phyloP scores from a whole-genome alignment of 2,113 vertebrate genomes.

The Mus spicilegus region DNA sequence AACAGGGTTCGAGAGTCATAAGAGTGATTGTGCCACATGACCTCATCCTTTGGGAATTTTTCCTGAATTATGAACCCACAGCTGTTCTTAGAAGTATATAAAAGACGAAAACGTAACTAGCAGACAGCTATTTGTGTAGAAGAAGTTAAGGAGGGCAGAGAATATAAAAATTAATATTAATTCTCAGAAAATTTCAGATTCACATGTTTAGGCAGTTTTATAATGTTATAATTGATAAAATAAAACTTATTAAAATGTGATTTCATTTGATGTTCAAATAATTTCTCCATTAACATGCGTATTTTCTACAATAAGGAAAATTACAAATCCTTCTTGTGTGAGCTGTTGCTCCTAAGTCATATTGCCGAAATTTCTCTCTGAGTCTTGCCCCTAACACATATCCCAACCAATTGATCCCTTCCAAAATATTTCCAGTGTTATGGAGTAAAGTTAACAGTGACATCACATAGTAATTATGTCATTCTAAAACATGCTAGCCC shows the following conservation, averaged over 20 bases:
- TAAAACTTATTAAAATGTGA: background rate
- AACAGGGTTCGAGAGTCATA: background rate
- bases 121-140: background rate
- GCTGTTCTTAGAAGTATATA: constrained; percentile 5
- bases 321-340: constrained; percentile 45
- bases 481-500: background rate
- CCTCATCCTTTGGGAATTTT: constrained; percentile 56
- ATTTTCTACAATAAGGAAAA: constrained; percentile 63
- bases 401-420: background rate
- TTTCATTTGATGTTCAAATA: constrained; percentile 29
- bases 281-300: constrained; percentile 33
- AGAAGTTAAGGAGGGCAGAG: background rate
- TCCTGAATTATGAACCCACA: background rate
- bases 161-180: background rate
- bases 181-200: constrained; percentile 45
- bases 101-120: constrained; percentile 48
- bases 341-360: constrained; percentile 58
- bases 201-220: constrained; percentile 12
- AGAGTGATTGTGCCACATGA: constrained; percentile 15
- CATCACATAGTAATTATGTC: background rate
- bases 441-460: constrained; percentile 1
- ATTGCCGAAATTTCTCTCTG: background rate
- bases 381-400: background rate
- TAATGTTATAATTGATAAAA: constrained; percentile 52
- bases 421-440: background rate